Evolutionary conservation across 2,797 vertebrate genomes (phyloP).

Genomic region (Scarus forsteni): DNA sequence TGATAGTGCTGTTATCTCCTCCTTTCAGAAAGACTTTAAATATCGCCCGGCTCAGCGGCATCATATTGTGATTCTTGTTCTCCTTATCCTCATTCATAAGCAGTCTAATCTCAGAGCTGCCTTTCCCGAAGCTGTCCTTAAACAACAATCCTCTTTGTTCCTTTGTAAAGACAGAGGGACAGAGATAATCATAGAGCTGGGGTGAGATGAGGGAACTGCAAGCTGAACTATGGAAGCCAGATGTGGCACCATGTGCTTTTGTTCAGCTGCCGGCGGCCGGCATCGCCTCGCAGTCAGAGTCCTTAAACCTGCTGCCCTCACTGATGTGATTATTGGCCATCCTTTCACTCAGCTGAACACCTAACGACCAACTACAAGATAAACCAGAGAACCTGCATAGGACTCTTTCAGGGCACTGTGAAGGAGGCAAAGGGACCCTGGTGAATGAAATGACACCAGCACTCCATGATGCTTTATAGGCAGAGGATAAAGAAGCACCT

Average conservation of each 20-base stretch:
- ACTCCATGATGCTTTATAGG: slow-evolving; percentile 9
- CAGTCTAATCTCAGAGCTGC: slow-evolving; percentile 39
- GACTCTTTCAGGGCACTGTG: neutral
- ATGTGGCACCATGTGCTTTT: slow-evolving; percentile 82
- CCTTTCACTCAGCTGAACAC: slow-evolving; percentile 62
- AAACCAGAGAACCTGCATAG: slow-evolving; percentile 57
- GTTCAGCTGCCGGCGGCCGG: slow-evolving; percentile 71
- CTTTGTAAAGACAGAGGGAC: slow-evolving; percentile 64
- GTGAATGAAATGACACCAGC: slow-evolving; percentile 9
- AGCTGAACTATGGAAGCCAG: slow-evolving; percentile 71
- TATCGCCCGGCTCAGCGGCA: slow-evolving; percentile 27
- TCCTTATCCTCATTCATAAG: slow-evolving; percentile 48
- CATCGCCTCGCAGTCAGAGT: slow-evolving; percentile 73
- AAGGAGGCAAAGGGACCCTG: slow-evolving; percentile 3
- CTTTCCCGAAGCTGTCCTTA: slow-evolving; percentile 67
- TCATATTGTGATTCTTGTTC: slow-evolving; percentile 27
- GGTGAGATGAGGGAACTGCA: slow-evolving; percentile 58
- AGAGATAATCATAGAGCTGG: slow-evolving; percentile 73
- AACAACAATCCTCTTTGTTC: slow-evolving; percentile 75
- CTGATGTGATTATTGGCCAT: slow-evolving; percentile 73
- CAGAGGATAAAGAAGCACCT: slow-evolving; percentile 39
- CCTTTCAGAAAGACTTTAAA: slow-evolving; percentile 21
- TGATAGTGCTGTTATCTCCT: slow-evolving; percentile 40
- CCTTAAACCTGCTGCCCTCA: slow-evolving; percentile 71
- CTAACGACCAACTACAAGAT: slow-evolving; percentile 61